Percentiles rank a stretch among this genome's conserved stretches.
Evolutionary conservation across 2,888 invertebrate species (phyloP).

Genomic region (Panopea generosa): DNA sequence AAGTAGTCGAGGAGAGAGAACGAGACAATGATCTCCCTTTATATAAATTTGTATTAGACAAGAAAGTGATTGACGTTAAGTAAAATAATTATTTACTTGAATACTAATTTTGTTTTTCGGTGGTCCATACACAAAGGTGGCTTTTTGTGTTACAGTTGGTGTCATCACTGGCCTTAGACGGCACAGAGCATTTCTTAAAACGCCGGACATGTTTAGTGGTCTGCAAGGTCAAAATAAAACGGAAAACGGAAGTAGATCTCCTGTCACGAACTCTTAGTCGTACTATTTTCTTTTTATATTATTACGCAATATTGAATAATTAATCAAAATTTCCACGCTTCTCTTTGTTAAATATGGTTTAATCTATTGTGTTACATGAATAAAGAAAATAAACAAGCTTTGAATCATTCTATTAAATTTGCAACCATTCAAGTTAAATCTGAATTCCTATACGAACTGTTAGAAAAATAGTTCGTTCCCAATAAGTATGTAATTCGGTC

Average conservation of each 20-base stretch:
- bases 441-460: not conserved
- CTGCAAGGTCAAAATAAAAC: conserved; percentile 34
- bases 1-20: too few species aligned
- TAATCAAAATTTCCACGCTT: conserved; percentile 16
- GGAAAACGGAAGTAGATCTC: conserved; percentile 45
- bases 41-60: not conserved
- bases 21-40: too few species aligned
- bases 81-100: conserved; percentile 29
- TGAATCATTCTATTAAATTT: too few species aligned
- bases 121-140: conserved; percentile 65
- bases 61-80: too few species aligned
- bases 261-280: conserved; percentile 65
- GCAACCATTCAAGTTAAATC: not conserved
- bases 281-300: conserved; percentile 17
- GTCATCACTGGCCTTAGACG: conserved; percentile 35
- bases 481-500: conserved; percentile 23
- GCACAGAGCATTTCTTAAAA: conserved; percentile 22
- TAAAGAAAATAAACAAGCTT: too few species aligned
- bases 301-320: conserved; percentile 37
- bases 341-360: not conserved
- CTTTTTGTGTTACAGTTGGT: conserved; percentile 39
- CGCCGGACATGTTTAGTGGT: conserved; percentile 18
- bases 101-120: conserved; percentile 60
- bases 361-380: too few species aligned
- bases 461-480: conserved; percentile 6